Percentiles rank a stretch among this genome's conserved stretches.
These are phyloP conservation scores for Vanacampus margaritifer DNA, from an alignment of 2,113 vertebrate genomes.

Conservation along the genomic window DNA sequence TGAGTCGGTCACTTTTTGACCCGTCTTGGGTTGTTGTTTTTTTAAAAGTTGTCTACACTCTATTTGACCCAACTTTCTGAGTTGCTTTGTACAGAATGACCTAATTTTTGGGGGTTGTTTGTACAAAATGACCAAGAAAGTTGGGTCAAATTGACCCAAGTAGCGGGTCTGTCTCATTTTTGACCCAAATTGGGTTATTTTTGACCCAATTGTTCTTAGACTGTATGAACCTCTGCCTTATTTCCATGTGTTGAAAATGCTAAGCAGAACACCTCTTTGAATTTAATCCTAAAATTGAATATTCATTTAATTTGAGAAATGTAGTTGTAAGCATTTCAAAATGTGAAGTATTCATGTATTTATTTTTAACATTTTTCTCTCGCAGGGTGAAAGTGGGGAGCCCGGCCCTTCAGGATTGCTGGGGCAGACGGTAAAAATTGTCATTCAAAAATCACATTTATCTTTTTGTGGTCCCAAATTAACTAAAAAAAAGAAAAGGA, in stretches of 20 bases:
- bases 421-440: conserved; percentile 59
- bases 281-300: not conserved
- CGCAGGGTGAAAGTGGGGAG: conserved; percentile 58
- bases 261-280: not conserved
- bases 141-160: too few species aligned
- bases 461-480: not conserved
- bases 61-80: too few species aligned
- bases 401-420: conserved; percentile 50
- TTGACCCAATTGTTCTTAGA: too few species aligned
- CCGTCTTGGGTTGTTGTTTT: too few species aligned
- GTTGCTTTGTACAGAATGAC: too few species aligned
- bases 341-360: not conserved
- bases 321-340: not conserved
- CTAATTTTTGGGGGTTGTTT: too few species aligned
- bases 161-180: too few species aligned
- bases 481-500: too few species aligned
- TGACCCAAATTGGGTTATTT: too few species aligned
- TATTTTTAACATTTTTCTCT: conserved; percentile 4
- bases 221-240: not conserved
- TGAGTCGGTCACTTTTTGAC: too few species aligned
- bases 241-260: not conserved
- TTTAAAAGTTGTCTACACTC: too few species aligned
- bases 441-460: not conserved
- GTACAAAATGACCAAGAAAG: too few species aligned
- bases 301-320: not conserved